Evolutionary conservation across 2,888 invertebrate species (phyloP).

Genomic region (Nemapogon koenigi): DNA sequence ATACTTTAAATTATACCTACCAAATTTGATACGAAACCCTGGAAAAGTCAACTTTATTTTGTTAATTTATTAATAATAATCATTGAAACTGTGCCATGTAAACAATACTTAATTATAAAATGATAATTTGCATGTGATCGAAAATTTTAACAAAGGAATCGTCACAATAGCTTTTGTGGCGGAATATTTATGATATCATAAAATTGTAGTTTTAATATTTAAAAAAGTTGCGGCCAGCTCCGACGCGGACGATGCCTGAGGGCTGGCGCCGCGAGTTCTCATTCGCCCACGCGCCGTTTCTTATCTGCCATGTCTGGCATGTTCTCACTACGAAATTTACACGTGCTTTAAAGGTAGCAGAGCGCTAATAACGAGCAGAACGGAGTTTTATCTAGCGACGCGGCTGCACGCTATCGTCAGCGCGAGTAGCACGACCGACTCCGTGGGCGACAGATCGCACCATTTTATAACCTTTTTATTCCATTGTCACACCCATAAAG

Average conservation of each 20-base stretch:
- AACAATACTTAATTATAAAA: background rate
- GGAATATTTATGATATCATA: too few relatives aligned
- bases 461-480: constrained; percentile 64
- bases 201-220: too few relatives aligned
- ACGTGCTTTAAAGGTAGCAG: constrained; percentile 49
- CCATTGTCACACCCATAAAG: constrained; percentile 56
- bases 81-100: too few relatives aligned
- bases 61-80: too few relatives aligned
- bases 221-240: too few relatives aligned
- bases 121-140: background rate
- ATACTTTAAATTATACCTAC: too few relatives aligned
- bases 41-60: too few relatives aligned
- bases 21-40: too few relatives aligned
- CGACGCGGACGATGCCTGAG: constrained; percentile 31
- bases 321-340: constrained; percentile 61
- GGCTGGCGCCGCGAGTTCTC: constrained; percentile 35
- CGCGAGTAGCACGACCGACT: too few relatives aligned
- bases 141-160: background rate
- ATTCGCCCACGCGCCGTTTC: constrained; percentile 42
- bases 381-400: constrained; percentile 48
- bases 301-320: constrained; percentile 35
- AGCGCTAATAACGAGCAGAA: constrained; percentile 46
- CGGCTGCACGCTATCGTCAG: constrained; percentile 18
- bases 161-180: too few relatives aligned
- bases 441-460: constrained; percentile 51